Conservation (phyloP, 1,140 invertebrate genomes). For the Apis laboriosa region DNA sequence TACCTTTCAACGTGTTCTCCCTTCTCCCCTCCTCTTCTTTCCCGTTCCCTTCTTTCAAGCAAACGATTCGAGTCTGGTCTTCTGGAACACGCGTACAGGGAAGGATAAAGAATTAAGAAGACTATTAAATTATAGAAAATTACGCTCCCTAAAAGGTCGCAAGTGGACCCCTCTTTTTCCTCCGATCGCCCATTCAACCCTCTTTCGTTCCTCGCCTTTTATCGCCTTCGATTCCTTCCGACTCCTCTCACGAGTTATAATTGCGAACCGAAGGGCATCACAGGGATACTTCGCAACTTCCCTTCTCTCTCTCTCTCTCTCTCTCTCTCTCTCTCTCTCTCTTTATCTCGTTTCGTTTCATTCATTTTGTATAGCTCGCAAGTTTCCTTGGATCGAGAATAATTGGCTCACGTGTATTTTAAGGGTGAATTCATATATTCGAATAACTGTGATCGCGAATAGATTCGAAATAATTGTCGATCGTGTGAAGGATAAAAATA, state of each 20-base stretch:
- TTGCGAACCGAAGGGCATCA: conserved; percentile 8
- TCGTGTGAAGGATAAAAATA: too few species aligned
- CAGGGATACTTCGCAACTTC: conserved; percentile 13
- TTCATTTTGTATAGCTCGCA: too few species aligned
- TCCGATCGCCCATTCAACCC: conserved; percentile 40
- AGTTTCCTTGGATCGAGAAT: too few species aligned
- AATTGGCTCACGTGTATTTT: too few species aligned
- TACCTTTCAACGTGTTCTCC: background rate
- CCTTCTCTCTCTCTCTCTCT: too few species aligned
- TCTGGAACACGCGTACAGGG: background rate
- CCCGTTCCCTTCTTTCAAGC: too few species aligned
- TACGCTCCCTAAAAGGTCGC: conserved; percentile 31
- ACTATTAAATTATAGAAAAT: conserved; percentile 64
- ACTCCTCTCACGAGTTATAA: background rate
- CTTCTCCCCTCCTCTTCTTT: background rate
- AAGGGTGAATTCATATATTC: too few species aligned
- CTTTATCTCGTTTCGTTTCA: too few species aligned
- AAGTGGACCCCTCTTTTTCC: conserved; percentile 39
- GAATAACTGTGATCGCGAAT: too few species aligned
- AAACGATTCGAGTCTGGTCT: conserved; percentile 1
- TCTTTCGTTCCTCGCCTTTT: conserved; percentile 46
- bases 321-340: too few species aligned
- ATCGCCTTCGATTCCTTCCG: conserved; percentile 46
- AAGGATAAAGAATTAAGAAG: conserved; percentile 38
- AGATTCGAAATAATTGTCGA: too few species aligned